Conservation (phyloP, 2,113 vertebrate species). For the Bufo gargarizans region DNA sequence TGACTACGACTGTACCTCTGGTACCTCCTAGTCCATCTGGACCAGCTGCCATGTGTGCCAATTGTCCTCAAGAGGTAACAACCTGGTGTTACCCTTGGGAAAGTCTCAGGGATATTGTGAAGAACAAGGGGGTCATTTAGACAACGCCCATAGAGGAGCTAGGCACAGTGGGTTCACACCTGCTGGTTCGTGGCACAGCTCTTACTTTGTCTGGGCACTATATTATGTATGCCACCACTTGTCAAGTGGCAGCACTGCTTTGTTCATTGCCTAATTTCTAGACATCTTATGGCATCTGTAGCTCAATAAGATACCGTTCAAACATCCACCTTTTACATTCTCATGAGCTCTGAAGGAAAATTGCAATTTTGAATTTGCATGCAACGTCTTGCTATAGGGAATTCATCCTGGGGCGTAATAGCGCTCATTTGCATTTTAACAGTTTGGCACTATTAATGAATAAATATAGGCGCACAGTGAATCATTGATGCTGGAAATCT, state of each 20-base stretch:
- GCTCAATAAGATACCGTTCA: not conserved
- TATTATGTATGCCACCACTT: fast-evolving
- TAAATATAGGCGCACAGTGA: conserved; percentile 2
- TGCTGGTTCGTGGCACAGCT: no score
- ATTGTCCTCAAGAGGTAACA: no score
- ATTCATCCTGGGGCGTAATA: conserved; percentile 39
- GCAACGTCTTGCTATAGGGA: conserved; percentile 18
- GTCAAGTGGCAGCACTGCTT: no score
- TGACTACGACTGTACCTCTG: no score
- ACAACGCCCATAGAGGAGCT: no score
- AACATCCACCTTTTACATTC: not conserved
- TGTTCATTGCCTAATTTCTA: not conserved
- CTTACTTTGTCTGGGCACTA: no score
- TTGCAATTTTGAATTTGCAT: conserved; percentile 41
- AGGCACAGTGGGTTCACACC: no score
- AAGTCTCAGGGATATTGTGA: no score
- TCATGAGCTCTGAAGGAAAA: not conserved
- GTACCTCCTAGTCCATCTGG: no score
- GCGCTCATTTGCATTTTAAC: conserved; percentile 41
- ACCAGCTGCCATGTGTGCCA: no score
- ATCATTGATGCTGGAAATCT: not conserved
- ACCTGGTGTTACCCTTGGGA: no score
- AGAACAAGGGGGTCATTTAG: no score
- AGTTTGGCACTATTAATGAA: conserved; percentile 42
- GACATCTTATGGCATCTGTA: not conserved